phyloP scores from a whole-genome alignment of 2,113 vertebrate genomes.

The Hylia prasina region DNA sequence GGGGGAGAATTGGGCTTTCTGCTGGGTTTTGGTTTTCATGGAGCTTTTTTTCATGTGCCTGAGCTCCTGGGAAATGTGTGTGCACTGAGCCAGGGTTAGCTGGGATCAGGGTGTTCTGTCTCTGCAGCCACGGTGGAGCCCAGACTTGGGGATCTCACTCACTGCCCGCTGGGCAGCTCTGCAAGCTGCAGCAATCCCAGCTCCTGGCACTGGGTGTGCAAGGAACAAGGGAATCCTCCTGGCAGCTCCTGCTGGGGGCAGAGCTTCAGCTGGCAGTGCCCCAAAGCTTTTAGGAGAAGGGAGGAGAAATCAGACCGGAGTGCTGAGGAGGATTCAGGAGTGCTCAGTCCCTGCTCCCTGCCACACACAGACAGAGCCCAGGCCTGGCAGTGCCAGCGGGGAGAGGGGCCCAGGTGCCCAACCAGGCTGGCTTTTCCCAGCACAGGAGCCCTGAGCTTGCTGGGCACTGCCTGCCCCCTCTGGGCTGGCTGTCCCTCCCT shows the following conservation, averaged over 20 bases:
- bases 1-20: background rate
- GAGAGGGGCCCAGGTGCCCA: too few relatives aligned
- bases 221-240: background rate
- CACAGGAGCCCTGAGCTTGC: background rate
- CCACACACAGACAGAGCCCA: background rate
- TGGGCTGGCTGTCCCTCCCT: background rate
- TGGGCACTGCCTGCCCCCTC: background rate
- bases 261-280: background rate
- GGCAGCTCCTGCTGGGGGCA: background rate
- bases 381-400: fast-evolving
- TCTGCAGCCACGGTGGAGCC: background rate
- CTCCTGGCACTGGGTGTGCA: background rate
- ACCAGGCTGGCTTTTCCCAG: background rate
- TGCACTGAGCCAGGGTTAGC: background rate
- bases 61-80: background rate
- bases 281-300: fast-evolving
- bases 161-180: background rate
- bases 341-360: fast-evolving
- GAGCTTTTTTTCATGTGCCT: background rate
- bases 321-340: background rate
- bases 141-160: fast-evolving
- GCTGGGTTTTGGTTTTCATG: background rate
- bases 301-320: background rate
- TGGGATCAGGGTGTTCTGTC: background rate
- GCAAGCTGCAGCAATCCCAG: background rate